Base-by-base conservation (phyloP, 2,888 invertebrate species). In the Acanthacorydalis orientalis region DNA sequence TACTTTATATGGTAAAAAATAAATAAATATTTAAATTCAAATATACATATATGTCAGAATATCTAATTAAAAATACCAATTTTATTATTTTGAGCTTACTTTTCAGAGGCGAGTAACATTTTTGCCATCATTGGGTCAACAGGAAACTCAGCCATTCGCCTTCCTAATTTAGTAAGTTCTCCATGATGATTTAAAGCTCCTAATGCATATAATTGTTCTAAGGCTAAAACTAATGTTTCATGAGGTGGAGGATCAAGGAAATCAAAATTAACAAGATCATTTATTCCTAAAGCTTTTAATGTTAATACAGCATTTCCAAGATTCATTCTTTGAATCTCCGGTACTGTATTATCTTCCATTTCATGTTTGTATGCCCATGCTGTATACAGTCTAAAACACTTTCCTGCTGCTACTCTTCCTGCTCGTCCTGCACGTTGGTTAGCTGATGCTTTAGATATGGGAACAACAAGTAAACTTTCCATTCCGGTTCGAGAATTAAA, bases 101-200 rank as follows among this genome's bases (percentile, higher is more conserved):
- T 93, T 71, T 97, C 97, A 59, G 95, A 88, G 1, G 97, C 96
- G 46, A 98, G 64, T 48, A 98, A 72, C 92, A 96, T 96, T 71
- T 97, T 97, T 0, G 93, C 92, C 81, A 99, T 86, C 91, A 95
- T 92, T 0, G 98, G 97, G 69, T 98, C 96, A 10, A 93, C 83
- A 0, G 98, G 98, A 65, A 98, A 96, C 67, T 99, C 98, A 0
- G 98, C 98, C 98, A 98, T 99, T 62, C 92, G 74, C 54, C 98
- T 72, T 0, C 98, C 98, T 50, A 96, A 73, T 65, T 93, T 96
- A 1, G 98, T 98, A 47, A 99, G 69, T 68, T 97, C 95, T 0
- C 97, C 98, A 57, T 86, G 84, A 70, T 98, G 96, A 70, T 99
- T 97, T 10, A 98, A 71, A 1, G 97, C 97, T 7, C 97, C 96